phyloP scores from a whole-genome alignment of 92 coral and sea anemone genomes.

The Scolanthus callimorphus region DNA sequence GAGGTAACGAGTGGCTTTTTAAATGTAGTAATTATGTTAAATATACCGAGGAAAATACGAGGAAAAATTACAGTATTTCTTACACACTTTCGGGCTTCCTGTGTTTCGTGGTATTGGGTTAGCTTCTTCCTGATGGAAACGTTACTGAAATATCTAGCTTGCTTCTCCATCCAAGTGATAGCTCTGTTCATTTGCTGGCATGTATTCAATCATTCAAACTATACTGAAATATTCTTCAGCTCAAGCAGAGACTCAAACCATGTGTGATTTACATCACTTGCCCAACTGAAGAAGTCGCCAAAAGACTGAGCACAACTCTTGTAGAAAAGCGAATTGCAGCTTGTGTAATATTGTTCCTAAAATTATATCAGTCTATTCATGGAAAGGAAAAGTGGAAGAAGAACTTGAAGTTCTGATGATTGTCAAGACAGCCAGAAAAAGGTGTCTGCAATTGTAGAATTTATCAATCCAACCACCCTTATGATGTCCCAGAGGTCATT shows the following conservation, averaged over 20 bases:
- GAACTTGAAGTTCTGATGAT: conserved; percentile 43
- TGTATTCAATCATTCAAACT: neutral
- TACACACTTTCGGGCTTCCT: too few species aligned
- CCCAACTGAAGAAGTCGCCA: conserved; percentile 38
- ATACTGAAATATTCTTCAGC: too few species aligned
- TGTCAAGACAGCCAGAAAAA: conserved; percentile 42
- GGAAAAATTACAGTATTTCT: too few species aligned
- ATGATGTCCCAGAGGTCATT: conserved; percentile 45
- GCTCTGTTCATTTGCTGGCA: conserved; percentile 52
- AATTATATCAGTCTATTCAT: conserved; percentile 33
- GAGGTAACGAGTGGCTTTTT: too few species aligned
- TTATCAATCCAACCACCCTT: too few species aligned
- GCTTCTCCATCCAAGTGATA: conserved; percentile 12
- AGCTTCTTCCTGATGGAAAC: too few species aligned
- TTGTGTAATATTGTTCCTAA: conserved; percentile 57
- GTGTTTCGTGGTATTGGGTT: too few species aligned
- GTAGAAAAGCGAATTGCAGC: conserved; percentile 38
- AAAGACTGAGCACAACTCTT: conserved; percentile 25
- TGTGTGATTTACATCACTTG: conserved; percentile 30
- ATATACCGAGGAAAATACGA: too few species aligned
- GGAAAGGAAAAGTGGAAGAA: conserved; percentile 47
- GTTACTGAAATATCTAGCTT: conserved; percentile 11
- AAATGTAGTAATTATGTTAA: too few species aligned
- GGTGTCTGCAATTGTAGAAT: too few species aligned
- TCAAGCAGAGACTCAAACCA: too few species aligned